Evolutionary conservation across 1,140 invertebrate genomes (phyloP), one percentile per base, ranked within the genome.

Genomic region (Caenorhabditis briggsae): DNA sequence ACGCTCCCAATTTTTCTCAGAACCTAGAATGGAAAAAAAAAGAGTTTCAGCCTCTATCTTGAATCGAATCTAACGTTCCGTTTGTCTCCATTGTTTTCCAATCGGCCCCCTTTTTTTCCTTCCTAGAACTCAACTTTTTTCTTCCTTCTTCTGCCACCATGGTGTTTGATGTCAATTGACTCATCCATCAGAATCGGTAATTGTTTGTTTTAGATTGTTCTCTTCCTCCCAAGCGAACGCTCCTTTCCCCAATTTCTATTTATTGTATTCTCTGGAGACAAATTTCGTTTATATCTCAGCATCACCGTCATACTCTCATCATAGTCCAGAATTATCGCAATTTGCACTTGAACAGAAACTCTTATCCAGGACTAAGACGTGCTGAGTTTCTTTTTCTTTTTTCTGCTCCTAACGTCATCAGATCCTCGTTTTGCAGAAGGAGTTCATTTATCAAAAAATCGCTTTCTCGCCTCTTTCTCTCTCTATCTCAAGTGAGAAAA

Each of bases 111-210:
- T 58, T 12, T 61, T 25, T 61, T 58, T 58, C n/a, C n/a, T n/a
- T 58, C n/a, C 56, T 58, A 53, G 9, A 12, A 12, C 50, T 53
- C 9, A 53, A 53, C 16, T 53, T 53, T 16, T 53, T 53, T 53
- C 50, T 53, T 53, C 50, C 50, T 12, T 53, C 50, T 82, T n/a
- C n/a, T n/a, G n/a, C n/a, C n/a, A n/a, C n/a, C n/a, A 82, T 43
- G 43, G 23, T 84, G 56, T 59, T 9, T 61, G 58, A 84, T 84
- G 55, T 18, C 46, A 65, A 41, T 84, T 53, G 82, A 59, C n/a
- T n/a, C 18, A 48, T 11, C n/a, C 41, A 61, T 61, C 78, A 82
- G 50, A 55, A 41, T 55, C 50, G n/a, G 23, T 48, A 56, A 64
- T 58, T 84, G 33, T 61, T 84, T 61, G 46, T 50, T 65, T 84